These are phyloP conservation scores for Erpornis zantholeuca DNA, from an alignment of 2,113 vertebrate species.

Conservation along the genomic window DNA sequence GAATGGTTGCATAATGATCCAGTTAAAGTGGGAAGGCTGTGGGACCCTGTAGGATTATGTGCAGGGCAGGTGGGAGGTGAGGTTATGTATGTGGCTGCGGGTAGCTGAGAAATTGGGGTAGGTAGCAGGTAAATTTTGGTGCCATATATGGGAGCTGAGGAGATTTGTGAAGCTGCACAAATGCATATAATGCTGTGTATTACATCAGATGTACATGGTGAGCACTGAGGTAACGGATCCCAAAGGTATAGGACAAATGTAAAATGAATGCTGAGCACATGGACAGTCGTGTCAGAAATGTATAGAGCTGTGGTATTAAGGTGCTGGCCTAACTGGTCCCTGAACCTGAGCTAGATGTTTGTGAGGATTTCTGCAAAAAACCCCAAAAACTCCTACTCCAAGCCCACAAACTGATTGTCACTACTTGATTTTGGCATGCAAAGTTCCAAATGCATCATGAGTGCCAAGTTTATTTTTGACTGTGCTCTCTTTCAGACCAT, in stretches of 20 bases:
- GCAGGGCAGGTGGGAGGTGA: background rate
- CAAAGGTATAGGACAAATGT: background rate
- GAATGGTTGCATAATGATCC: background rate
- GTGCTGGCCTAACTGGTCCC: background rate
- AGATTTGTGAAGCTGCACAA: background rate
- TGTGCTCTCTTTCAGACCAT: background rate
- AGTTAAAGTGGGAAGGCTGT: background rate
- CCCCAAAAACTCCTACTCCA: background rate
- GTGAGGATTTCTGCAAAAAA: background rate
- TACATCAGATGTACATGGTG: background rate
- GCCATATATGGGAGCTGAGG: background rate
- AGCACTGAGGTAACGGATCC: background rate
- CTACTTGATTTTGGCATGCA: background rate
- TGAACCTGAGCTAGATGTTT: background rate
- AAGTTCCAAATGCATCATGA: background rate
- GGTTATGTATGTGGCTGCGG: background rate
- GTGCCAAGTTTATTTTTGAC: background rate
- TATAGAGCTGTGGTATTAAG: background rate
- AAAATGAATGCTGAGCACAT: background rate
- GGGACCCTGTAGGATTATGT: background rate
- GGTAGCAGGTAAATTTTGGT: background rate
- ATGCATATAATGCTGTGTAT: background rate
- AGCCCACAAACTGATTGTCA: background rate
- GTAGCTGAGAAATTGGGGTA: background rate
- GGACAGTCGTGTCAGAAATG: background rate